phyloP scores from a whole-genome alignment of 2,113 vertebrate genomes.

The Bombycilla garrulus region DNA sequence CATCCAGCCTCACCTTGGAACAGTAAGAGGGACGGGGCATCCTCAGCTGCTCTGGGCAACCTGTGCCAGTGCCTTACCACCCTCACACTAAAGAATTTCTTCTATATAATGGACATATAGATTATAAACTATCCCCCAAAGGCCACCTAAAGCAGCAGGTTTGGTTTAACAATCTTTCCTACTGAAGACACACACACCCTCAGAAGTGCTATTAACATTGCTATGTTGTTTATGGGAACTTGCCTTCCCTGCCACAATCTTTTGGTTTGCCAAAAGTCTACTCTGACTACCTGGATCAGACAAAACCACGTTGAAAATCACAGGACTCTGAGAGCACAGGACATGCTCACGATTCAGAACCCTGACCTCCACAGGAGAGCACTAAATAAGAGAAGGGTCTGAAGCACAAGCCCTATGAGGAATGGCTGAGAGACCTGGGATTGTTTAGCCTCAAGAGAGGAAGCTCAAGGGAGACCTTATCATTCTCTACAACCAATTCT shows the following conservation, averaged over 20 bases:
- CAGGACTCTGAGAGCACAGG: rapidly evolving
- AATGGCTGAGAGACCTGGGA: not conserved
- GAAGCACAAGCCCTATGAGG: not conserved
- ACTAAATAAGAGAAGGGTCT: not conserved
- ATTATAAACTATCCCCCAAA: not conserved
- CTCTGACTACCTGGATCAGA: rapidly evolving
- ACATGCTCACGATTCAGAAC: rapidly evolving
- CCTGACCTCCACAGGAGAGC: not conserved
- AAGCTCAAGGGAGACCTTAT: not conserved
- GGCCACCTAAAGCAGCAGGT: not conserved
- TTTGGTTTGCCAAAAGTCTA: rapidly evolving
- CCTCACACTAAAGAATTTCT: not conserved
- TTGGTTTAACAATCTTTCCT: not conserved
- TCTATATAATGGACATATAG: not conserved
- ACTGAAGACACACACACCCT: not conserved
- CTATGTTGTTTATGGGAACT: rapidly evolving
- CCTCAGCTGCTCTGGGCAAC: not conserved
- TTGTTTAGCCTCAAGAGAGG: not conserved
- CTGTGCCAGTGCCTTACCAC: not conserved
- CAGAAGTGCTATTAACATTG: rapidly evolving
- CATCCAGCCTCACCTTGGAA: not conserved
- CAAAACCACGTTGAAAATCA: rapidly evolving
- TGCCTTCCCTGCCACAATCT: not conserved
- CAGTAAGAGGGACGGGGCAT: not conserved
- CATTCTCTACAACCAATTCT: not conserved